Evolutionary conservation across 2,113 vertebrate species (phyloP).

Genomic region (Nanorana parkeri): DNA sequence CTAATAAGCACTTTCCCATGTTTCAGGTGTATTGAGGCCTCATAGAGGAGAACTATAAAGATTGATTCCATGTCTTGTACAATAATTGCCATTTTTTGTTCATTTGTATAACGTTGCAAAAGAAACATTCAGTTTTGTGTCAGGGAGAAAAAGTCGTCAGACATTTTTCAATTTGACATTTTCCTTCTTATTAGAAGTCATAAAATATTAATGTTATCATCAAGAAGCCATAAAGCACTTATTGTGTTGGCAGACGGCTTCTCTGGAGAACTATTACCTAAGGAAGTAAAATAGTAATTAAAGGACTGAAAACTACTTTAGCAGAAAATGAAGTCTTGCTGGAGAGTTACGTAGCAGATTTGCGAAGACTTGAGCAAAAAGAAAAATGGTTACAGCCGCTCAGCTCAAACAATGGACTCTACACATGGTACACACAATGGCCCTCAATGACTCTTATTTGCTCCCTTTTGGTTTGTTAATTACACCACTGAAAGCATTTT

Average conservation of each 20-base stretch:
- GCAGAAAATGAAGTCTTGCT: conserved; percentile 19
- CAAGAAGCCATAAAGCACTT: conserved; percentile 32
- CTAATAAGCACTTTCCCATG: too few relatives aligned
- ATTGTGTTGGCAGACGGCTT: conserved; percentile 19
- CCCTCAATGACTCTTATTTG: too few relatives aligned
- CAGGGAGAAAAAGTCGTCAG: background rate
- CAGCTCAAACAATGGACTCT: too few relatives aligned
- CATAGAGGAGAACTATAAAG: too few relatives aligned
- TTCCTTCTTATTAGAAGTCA: conserved; percentile 33
- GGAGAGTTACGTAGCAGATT: background rate
- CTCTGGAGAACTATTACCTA: conserved; percentile 20
- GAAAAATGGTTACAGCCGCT: too few relatives aligned
- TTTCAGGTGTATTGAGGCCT: too few relatives aligned
- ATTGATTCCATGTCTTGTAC: background rate
- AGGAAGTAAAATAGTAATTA: conserved; percentile 42
- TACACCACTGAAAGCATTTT: too few relatives aligned
- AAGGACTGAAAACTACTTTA: conserved; percentile 30
- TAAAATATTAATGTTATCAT: conserved; percentile 43
- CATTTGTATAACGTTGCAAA: background rate
- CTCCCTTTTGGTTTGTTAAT: too few relatives aligned
- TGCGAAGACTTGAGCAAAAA: too few relatives aligned
- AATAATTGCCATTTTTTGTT: background rate
- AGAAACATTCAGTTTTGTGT: background rate
- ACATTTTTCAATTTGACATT: conserved; percentile 37
- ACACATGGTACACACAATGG: too few relatives aligned